Conservation (phyloP, 2,888 invertebrate genomes). For the Lepidocyrtinus sp. region DNA sequence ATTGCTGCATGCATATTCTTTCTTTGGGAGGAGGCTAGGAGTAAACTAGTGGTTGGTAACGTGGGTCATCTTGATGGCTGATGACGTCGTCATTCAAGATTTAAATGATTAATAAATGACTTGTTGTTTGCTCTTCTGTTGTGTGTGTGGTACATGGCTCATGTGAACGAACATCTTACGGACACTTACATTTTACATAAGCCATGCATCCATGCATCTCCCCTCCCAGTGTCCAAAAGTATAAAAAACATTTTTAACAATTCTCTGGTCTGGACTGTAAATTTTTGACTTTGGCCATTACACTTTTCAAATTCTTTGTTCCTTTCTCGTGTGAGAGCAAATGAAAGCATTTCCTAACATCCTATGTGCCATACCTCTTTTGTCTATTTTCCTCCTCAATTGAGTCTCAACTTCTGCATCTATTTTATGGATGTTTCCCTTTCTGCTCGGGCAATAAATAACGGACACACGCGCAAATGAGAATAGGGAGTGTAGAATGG, state of each 20-base stretch:
- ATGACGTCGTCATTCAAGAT: conserved; percentile 61
- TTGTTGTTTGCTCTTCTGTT: conserved; percentile 39
- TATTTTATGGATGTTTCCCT: too few relatives aligned
- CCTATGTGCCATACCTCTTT: too few relatives aligned
- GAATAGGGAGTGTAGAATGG: neutral
- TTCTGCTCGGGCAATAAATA: conserved; percentile 8
- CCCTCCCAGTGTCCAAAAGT: too few relatives aligned
- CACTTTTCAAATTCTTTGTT: too few relatives aligned
- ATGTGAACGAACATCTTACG: conserved; percentile 10
- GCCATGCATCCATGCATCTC: neutral
- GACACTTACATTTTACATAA: neutral
- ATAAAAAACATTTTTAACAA: too few relatives aligned
- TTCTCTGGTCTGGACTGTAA: too few relatives aligned
- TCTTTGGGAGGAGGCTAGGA: too few relatives aligned
- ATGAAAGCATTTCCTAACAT: too few relatives aligned
- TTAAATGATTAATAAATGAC: conserved; percentile 69
- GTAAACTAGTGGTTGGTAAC: conserved; percentile 6
- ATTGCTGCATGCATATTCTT: neutral
- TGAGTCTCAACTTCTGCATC: too few relatives aligned
- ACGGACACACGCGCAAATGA: conserved; percentile 14
- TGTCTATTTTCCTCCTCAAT: too few relatives aligned
- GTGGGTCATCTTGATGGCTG: conserved; percentile 26
- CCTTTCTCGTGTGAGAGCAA: too few relatives aligned
- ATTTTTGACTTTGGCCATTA: too few relatives aligned
- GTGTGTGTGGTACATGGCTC: neutral